These are phyloP conservation scores for Scytalopus superciliaris DNA, from an alignment of 2,113 vertebrate genomes.

Conservation along the genomic window DNA sequence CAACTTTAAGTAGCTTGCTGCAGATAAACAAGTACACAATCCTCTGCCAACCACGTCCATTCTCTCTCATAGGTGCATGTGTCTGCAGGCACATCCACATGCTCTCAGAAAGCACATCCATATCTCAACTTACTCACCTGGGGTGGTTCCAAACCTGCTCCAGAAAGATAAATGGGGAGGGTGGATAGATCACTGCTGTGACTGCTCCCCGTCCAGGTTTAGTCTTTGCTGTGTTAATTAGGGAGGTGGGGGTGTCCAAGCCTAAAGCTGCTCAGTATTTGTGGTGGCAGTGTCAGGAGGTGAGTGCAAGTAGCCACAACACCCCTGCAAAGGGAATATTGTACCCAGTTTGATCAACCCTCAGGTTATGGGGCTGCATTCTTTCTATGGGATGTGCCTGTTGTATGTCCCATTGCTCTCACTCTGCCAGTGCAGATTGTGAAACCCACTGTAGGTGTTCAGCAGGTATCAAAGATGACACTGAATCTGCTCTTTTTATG, in stretches of 20 bases:
- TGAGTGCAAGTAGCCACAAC: neutral
- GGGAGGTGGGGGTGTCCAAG: neutral
- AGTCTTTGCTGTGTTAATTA: neutral
- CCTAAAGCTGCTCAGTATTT: neutral
- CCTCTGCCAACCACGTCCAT: accelerated
- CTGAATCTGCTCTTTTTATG: neutral
- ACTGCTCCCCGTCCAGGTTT: neutral
- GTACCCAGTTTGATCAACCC: neutral
- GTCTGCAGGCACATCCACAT: accelerated
- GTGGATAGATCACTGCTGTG: neutral
- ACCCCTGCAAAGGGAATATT: neutral
- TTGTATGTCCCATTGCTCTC: neutral
- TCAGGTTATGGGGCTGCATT: neutral
- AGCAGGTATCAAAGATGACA: neutral
- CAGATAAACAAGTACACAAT: neutral
- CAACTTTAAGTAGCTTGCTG: neutral
- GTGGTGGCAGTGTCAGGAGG: neutral
- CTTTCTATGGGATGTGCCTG: neutral
- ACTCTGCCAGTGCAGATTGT: neutral
- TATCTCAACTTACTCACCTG: neutral
- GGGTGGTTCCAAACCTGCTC: neutral
- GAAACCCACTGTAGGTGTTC: neutral
- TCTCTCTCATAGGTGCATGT: accelerated
- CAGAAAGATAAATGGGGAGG: neutral
- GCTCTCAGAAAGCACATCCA: accelerated